These are phyloP conservation scores for Drosophila kuntzei DNA, from an alignment of 2,888 invertebrate species.

Conservation along the genomic window DNA sequence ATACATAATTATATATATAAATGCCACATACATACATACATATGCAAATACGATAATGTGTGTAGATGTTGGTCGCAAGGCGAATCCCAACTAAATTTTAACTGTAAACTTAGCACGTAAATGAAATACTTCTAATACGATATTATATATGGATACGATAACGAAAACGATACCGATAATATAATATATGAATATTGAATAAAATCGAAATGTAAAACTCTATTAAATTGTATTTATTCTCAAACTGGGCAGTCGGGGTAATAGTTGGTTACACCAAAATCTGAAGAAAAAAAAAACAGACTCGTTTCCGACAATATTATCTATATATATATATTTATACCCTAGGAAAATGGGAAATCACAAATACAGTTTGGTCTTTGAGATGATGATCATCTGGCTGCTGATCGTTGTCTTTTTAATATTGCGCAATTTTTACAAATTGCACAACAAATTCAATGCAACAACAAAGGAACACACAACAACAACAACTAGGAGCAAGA, in stretches of 20 bases:
- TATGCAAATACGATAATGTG: conserved; percentile 25
- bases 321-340: background rate
- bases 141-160: conserved; percentile 51
- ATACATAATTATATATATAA: conserved; percentile 11
- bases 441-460: background rate
- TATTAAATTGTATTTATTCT: background rate
- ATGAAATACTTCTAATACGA: conserved; percentile 51
- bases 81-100: conserved; percentile 65
- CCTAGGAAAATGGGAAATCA: conserved; percentile 7
- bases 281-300: background rate
- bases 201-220: conserved; percentile 33
- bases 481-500: conserved; percentile 3
- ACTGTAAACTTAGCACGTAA: conserved; percentile 65
- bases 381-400: conserved; percentile 37
- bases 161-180: conserved; percentile 42
- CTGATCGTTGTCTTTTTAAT: conserved; percentile 36
- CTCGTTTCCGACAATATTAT: background rate
- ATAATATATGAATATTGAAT: conserved; percentile 41
- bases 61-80: conserved; percentile 65
- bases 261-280: conserved; percentile 1
- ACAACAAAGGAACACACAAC: conserved; percentile 1
- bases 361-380: conserved; percentile 15
- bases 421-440: conserved; percentile 26
- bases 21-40: conserved; percentile 15
- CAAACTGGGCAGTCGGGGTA: conserved; percentile 6